Conservation (phyloP, 2,888 invertebrate genomes). For the Mermis nigrescens region DNA sequence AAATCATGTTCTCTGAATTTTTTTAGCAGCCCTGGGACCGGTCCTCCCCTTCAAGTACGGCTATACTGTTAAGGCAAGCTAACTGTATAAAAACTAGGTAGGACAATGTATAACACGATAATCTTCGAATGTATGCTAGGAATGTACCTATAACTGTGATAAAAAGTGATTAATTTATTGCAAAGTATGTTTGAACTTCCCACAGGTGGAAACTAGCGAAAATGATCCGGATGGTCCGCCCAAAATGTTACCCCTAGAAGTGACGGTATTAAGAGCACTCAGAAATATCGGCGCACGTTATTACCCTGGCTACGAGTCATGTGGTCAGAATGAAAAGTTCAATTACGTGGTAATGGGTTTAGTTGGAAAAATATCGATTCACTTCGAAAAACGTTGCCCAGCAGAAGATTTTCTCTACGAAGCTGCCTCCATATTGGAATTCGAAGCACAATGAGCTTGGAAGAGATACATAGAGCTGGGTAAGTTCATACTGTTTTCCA, state of each 20-base stretch:
- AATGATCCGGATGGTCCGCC: background rate
- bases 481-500: too few species aligned
- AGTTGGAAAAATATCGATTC: background rate
- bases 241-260: background rate
- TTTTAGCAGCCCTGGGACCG: too few species aligned
- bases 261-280: background rate
- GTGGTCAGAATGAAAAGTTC: background rate
- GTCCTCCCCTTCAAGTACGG: too few species aligned
- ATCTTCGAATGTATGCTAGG: too few species aligned
- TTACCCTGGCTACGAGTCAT: conserved; percentile 1
- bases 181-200: too few species aligned
- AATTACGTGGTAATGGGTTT: conserved; percentile 1
- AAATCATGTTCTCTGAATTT: too few species aligned
- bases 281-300: background rate
- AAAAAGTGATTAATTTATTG: too few species aligned
- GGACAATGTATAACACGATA: too few species aligned
- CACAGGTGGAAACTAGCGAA: background rate
- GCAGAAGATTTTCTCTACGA: background rate
- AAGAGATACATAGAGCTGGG: background rate
- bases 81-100: too few species aligned
- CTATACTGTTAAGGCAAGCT: too few species aligned
- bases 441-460: background rate
- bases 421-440: background rate
- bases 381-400: background rate
- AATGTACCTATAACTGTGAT: too few species aligned